phyloP scores from a whole-genome alignment of 2,113 vertebrate species.

The Pachyramphus minor region DNA sequence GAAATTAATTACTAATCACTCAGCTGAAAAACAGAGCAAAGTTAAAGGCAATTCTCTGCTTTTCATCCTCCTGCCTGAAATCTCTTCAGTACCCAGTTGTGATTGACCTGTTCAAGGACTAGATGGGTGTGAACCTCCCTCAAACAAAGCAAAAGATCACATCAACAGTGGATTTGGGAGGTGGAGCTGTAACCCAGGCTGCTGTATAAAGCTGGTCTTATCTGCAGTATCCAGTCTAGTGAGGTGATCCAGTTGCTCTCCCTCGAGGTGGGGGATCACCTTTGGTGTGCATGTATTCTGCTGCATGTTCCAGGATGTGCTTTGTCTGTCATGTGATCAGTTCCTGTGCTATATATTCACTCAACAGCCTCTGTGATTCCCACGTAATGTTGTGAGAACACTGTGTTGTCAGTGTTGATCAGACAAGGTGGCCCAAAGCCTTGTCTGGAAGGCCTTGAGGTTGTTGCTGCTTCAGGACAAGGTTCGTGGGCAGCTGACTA shows the following conservation, averaged over 20 bases:
- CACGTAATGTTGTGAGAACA: not conserved
- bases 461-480: not conserved
- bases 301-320: not conserved
- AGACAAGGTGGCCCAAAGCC: not conserved
- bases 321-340: not conserved
- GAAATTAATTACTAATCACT: slow-evolving; percentile 20
- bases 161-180: not conserved
- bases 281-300: not conserved
- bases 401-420: not conserved
- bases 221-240: not conserved
- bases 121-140: not conserved
- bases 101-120: not conserved
- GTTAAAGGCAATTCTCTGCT: not conserved
- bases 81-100: not conserved
- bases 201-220: not conserved
- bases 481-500: not conserved
- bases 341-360: not conserved
- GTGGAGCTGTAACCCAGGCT: not conserved
- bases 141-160: not conserved
- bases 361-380: not conserved
- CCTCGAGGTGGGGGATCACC: not conserved
- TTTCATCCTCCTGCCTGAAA: not conserved
- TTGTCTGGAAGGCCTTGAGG: not conserved
- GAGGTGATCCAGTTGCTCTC: not conserved
- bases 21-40: not conserved